Evolutionary conservation across 2,888 invertebrate species (phyloP).

Genomic region (Agriopis aurantiaria): DNA sequence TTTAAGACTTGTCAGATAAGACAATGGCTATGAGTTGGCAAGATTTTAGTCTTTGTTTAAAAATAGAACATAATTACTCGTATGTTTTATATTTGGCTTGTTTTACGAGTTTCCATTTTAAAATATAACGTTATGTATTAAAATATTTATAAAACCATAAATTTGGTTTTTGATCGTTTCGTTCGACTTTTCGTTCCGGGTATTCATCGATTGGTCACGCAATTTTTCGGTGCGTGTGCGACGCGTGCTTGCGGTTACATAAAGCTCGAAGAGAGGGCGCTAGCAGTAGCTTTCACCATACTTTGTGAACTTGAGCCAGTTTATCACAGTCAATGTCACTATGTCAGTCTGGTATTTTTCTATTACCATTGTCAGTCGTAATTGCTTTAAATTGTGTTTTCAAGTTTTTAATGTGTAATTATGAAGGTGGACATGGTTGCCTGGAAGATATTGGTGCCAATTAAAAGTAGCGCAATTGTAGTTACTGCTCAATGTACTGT

Average conservation of each 20-base stretch:
- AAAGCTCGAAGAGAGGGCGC: slow-evolving; percentile 54
- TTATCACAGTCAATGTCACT: slow-evolving; percentile 64
- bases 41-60: slow-evolving; percentile 2
- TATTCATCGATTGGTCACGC: slow-evolving; percentile 46
- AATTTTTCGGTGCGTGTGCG: slow-evolving; percentile 42
- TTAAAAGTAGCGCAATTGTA: too few species aligned
- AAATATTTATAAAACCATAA: neutral
- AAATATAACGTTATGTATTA: neutral
- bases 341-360: slow-evolving; percentile 3
- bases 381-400: slow-evolving; percentile 6
- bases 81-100: neutral
- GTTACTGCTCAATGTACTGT: too few species aligned
- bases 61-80: slow-evolving; percentile 4
- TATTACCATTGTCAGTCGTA: slow-evolving; percentile 5
- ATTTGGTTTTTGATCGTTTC: slow-evolving; percentile 6
- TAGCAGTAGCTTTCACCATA: slow-evolving; percentile 58
- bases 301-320: slow-evolving; percentile 63
- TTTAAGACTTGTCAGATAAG: neutral
- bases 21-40: slow-evolving; percentile 10
- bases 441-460: neutral
- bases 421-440: neutral
- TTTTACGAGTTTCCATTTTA: neutral
- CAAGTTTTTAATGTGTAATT: neutral
- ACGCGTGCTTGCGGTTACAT: slow-evolving; percentile 42
- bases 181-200: slow-evolving; percentile 24